Evolutionary conservation across 2,888 invertebrate species (phyloP).

Genomic region (Pollenia amentaria): DNA sequence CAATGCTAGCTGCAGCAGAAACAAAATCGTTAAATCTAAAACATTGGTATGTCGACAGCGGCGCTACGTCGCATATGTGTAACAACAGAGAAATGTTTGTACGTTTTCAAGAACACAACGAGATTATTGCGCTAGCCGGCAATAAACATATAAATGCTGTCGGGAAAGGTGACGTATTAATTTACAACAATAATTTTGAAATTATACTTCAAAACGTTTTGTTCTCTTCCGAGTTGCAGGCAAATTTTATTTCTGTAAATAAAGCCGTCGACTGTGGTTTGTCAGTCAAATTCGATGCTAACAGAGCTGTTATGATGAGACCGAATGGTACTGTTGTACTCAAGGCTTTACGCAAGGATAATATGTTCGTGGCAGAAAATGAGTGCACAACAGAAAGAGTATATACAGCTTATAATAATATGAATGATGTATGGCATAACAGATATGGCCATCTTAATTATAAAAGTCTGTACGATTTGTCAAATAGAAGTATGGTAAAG

Average conservation of each 20-base stretch:
- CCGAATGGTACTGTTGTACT: slow-evolving; percentile 13
- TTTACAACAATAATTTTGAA: slow-evolving; percentile 10
- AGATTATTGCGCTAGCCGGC: slow-evolving; percentile 32
- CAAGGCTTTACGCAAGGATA: neutral
- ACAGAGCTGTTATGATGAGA: neutral
- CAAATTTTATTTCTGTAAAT: too few species aligned
- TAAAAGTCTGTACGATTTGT: slow-evolving; percentile 24
- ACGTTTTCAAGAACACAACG: slow-evolving; percentile 1
- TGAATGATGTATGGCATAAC: too few species aligned
- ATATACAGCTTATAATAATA: too few species aligned
- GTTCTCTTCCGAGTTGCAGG: too few species aligned
- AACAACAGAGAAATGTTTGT: neutral
- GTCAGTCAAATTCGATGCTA: neutral
- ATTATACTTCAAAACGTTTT: slow-evolving; percentile 39
- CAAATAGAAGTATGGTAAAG: slow-evolving; percentile 37
- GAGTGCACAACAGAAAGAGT: neutral
- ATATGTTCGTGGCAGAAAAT: slow-evolving; percentile 3
- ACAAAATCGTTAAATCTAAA: neutral
- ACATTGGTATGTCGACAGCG: slow-evolving; percentile 31
- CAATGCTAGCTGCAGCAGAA: slow-evolving; percentile 1
- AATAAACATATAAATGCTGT: slow-evolving; percentile 12
- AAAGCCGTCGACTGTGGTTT: neutral
- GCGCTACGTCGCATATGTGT: slow-evolving; percentile 19
- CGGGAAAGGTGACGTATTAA: slow-evolving; percentile 39
- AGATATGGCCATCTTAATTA: slow-evolving; percentile 58